Conservation (phyloP, 1,140 invertebrate species). For the Fopius arisanus region DNA sequence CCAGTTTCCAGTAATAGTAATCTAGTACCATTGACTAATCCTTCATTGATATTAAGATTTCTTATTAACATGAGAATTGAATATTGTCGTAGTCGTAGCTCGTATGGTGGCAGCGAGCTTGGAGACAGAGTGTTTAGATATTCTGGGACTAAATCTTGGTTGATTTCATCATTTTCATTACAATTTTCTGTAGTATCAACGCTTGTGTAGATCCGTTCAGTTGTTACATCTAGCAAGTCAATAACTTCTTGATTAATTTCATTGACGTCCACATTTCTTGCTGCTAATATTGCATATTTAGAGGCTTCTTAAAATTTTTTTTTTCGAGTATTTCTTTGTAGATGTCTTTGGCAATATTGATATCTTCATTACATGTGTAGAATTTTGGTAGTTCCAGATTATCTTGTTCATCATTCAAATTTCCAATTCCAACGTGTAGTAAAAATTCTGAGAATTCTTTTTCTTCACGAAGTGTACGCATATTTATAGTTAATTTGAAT, state of each 20-base stretch:
- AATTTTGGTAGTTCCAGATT: constrained; percentile 10
- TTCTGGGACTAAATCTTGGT: too few species aligned
- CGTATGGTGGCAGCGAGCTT: too few species aligned
- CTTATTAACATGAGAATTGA: too few species aligned
- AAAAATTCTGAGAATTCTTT: constrained; percentile 29
- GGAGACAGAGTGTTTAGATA: too few species aligned
- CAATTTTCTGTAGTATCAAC: neutral
- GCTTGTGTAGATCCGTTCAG: too few species aligned
- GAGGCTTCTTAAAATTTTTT: constrained; percentile 7
- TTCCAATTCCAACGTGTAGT: constrained; percentile 32
- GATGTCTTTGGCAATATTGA: constrained; percentile 11
- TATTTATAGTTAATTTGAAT: constrained; percentile 31
- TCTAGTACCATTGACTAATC: neutral
- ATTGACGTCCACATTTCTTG: too few species aligned
- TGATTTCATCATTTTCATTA: too few species aligned
- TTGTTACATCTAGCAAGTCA: too few species aligned
- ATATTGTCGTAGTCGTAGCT: too few species aligned
- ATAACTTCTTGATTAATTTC: neutral
- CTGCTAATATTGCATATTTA: constrained; percentile 25
- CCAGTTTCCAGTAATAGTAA: neutral
- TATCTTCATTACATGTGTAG: neutral
- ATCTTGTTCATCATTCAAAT: constrained; percentile 20
- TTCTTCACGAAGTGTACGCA: constrained; percentile 27
- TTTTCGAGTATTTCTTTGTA: constrained; percentile 14
- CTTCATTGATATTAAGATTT: too few species aligned